Evolutionary conservation across 2,888 invertebrate species (phyloP), one percentile per base, ranked within the genome.

Genomic region (Chrysina gloriosa): DNA sequence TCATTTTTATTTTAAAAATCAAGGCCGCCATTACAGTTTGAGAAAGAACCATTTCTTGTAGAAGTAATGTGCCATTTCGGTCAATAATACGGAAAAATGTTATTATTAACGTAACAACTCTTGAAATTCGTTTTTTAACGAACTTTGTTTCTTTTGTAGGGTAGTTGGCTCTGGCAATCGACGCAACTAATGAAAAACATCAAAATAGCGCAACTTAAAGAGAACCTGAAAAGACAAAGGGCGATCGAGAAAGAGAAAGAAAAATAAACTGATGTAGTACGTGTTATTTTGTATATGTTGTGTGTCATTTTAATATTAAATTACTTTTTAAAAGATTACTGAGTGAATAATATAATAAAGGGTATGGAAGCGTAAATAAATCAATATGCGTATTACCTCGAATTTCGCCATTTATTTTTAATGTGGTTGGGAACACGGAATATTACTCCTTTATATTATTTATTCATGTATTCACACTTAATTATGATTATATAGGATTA

Each of bases 161-260:
- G 94, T 64, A 92, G 93, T 72, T 96, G 96, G 95, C 84, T 96
- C 65, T 95, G 93, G 82, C 93, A 92, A 77, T 95, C 95, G 0
- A 94, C 95, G 58, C 92, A 93, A 81, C 84, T 96, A 75, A 95
- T 96, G 93, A 89, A 92, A 19, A 92, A 92, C 77, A 80, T 95
- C 71, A 95, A 94, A 83, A 89, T 89, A 74, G 93, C 94, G 0
- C 94, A 95, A 79, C 81, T 95, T 21, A 86, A 89, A 74, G 91
- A 92, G 76, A 87, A 89, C 64, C 85, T 88, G 67, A 89, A 89
- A 82, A 85, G 86, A 36, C 56, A 56, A 11, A 36, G 36, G 6
- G 36, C 56, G 11, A 56, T 56, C 70, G 84, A 88, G 69, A 85
- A 86, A 58, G 69, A 69, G 69, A 82, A 87, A 61, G 84, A 85